These are phyloP conservation scores for Rhyacophila evoluta DNA, from an alignment of 2,888 invertebrate species.

Conservation along the genomic window DNA sequence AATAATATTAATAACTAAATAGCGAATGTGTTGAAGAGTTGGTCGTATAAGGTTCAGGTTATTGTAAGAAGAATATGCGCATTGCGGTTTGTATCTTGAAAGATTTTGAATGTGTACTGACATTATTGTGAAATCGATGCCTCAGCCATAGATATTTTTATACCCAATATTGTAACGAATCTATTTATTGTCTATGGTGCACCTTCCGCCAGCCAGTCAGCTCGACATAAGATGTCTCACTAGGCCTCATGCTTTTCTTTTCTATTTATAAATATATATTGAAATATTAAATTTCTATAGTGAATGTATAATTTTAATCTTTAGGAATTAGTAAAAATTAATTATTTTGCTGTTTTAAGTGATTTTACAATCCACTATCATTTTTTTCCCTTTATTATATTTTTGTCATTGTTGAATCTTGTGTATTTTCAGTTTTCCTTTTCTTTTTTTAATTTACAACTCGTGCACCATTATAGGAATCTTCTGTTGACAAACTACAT, in stretches of 20 bases:
- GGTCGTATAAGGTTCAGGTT: neutral
- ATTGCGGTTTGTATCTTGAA: neutral
- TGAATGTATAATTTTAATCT: neutral
- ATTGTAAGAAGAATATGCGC: neutral
- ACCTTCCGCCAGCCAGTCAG: conserved; percentile 7
- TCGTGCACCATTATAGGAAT: too few relatives aligned
- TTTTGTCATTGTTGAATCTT: neutral
- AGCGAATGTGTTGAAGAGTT: neutral
- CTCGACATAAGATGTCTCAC: neutral
- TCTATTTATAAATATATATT: conserved; percentile 4
- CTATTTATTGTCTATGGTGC: conserved; percentile 7
- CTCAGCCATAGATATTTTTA: conserved; percentile 19
- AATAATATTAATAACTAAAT: conserved; percentile 3
- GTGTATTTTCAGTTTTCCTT: neutral
- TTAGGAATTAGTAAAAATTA: neutral
- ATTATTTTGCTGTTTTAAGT: neutral
- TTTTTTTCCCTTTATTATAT: neutral
- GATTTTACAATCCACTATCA: neutral
- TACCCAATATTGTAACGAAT: conserved; percentile 16
- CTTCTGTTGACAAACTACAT: neutral
- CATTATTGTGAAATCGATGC: neutral
- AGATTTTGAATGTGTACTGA: neutral
- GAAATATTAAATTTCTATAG: neutral
- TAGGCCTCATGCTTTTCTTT: neutral
- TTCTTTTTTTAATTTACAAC: neutral